phyloP scores from a whole-genome alignment of 2,888 invertebrate species.

The Eustalomyia histrio region DNA sequence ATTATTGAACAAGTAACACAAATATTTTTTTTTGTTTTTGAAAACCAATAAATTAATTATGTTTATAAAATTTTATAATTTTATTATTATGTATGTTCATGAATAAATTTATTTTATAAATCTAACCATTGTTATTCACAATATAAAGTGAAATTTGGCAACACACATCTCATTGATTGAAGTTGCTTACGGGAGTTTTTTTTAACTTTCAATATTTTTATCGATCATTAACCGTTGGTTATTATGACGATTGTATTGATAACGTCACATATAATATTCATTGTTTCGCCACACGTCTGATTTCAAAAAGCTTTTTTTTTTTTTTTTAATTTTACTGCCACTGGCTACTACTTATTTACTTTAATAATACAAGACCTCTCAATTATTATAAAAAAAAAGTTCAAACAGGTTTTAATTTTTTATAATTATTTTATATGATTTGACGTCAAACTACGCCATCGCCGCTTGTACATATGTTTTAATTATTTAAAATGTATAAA shows the following conservation, averaged over 20 bases:
- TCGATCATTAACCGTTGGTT: background rate
- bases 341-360: constrained; percentile 13
- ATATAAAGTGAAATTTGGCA: background rate
- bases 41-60: too few species aligned
- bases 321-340: background rate
- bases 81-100: too few species aligned
- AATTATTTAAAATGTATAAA: constrained; percentile 27
- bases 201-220: background rate
- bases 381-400: constrained; percentile 62
- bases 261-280: background rate
- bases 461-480: constrained; percentile 33
- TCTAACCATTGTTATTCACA: too few species aligned
- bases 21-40: too few species aligned
- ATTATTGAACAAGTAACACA: too few species aligned
- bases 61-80: too few species aligned
- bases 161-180: background rate
- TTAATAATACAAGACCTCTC: constrained; percentile 34
- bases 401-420: constrained; percentile 52
- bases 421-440: constrained; percentile 33
- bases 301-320: background rate
- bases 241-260: background rate
- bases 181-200: background rate
- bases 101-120: too few species aligned
- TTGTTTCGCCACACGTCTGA: background rate
- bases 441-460: constrained; percentile 56